phyloP scores from a whole-genome alignment of 2,888 invertebrate species.

The Leptopterna dolabrata region DNA sequence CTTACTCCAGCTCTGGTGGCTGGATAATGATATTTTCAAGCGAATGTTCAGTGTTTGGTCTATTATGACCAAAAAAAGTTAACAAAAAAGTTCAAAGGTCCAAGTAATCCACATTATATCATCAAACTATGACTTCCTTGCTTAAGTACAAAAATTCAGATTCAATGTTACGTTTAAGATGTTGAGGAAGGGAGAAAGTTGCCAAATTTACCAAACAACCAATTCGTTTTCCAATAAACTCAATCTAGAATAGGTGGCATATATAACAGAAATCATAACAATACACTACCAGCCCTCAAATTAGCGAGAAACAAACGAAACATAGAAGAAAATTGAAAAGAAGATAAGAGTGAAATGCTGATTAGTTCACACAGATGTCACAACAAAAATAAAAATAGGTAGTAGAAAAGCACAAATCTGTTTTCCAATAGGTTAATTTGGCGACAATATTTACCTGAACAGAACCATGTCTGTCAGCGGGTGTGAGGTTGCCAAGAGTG shows the following conservation, averaged over 20 bases:
- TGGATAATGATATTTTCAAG: too few relatives aligned
- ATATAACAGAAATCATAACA: background rate
- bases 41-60: too few relatives aligned
- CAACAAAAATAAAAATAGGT: background rate
- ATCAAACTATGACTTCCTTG: too few relatives aligned
- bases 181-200: too few relatives aligned
- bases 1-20: too few relatives aligned
- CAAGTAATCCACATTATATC: too few relatives aligned
- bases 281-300: conserved; percentile 28
- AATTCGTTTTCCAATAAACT: too few relatives aligned
- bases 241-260: background rate
- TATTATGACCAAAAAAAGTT: too few relatives aligned
- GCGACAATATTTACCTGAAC: conserved; percentile 78
- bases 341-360: conserved; percentile 18
- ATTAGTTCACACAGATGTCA: background rate
- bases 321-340: background rate
- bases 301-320: conserved; percentile 14
- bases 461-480: conserved; percentile 96
- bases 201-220: too few relatives aligned
- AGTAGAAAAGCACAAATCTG: background rate
- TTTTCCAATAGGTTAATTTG: conserved; percentile 22
- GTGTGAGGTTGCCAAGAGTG: conserved; percentile 86
- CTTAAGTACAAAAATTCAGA: too few relatives aligned
- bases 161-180: too few relatives aligned
- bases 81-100: too few relatives aligned